Evolutionary conservation across 2,888 invertebrate genomes (phyloP), one percentile per base, ranked within the genome.

Genomic region (Oscheius sp.): DNA sequence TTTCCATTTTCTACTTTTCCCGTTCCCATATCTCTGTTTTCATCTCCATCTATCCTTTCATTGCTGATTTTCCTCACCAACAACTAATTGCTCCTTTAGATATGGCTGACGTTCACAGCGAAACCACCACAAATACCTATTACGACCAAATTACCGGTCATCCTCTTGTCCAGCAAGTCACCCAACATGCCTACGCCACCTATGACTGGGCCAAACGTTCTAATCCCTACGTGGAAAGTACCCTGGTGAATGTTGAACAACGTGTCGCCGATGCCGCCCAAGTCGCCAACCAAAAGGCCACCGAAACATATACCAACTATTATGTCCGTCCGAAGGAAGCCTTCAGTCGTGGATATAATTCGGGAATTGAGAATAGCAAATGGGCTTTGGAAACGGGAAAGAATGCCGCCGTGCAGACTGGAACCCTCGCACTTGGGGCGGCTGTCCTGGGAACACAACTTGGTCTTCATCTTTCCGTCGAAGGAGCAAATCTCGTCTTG

Each of bases 381-480:
- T 70, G 23, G 23, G 77, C 74, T 5, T 63, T 76, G 6, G 76
- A 74, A 52, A 75, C 68, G 3, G 71, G 76, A n/a, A 77, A 76
- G 59, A 64, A 77, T 25, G 77, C 74, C 7, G 77, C 77, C 0
- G 74, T 80, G 27, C 75, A 77, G 16, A 71, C 75, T 16, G 75
- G 75, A 64, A 80, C 80, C 25, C 73, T 80, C 29, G 77, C 78
- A 18, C 75, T 82, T 58, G 82, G 82, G 23, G 74, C 80, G 13
- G 76, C 74, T 16, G 82, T 82, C 13, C 76, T 82, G 9, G 73
- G 77, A n/a, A 74, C 80, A 16, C 80, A 82, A 52, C 74, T 81
- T 53, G 76, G 75, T 2, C 69, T 81, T 61, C 74, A 79, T 3
- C 43, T 81, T 59, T 72, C 76, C 41, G 77, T 77, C 13, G 77